phyloP scores from a whole-genome alignment of 2,797 vertebrate genomes.

The Sandelia bainsii region DNA sequence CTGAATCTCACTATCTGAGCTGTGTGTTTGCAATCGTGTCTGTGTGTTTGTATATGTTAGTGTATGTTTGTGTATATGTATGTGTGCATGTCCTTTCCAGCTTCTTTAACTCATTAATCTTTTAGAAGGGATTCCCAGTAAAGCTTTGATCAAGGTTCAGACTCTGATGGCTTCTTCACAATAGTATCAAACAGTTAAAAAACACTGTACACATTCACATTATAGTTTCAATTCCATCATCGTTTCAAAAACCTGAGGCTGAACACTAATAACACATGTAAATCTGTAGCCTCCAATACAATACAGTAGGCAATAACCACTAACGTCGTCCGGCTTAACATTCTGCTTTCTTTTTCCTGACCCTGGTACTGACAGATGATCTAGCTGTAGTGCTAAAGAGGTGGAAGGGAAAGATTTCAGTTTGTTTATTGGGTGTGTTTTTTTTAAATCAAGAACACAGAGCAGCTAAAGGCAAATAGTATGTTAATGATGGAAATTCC shows the following conservation, averaged over 20 bases:
- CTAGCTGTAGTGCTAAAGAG: background rate
- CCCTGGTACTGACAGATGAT: background rate
- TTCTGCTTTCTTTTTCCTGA: background rate
- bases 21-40: constrained; percentile 3
- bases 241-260: background rate
- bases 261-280: background rate
- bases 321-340: too few species aligned
- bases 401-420: background rate
- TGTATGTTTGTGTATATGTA: background rate
- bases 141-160: constrained; percentile 43
- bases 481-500: background rate
- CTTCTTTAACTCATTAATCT: constrained; percentile 62
- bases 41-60: constrained; percentile 13
- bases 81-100: constrained; percentile 37
- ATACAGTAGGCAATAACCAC: background rate
- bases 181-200: constrained; percentile 39
- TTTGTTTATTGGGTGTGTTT: background rate
- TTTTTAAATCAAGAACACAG: background rate
- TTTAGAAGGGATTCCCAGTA: constrained; percentile 64
- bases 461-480: background rate
- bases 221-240: background rate
- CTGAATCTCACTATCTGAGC: constrained; percentile 64
- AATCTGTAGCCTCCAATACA: background rate
- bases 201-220: constrained; percentile 5
- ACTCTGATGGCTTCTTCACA: constrained; percentile 33